Percentiles rank a stretch among this genome's conserved stretches.
These are phyloP conservation scores for Neolamprologus ventralis DNA, from an alignment of 2,113 vertebrate species.

Conservation along the genomic window DNA sequence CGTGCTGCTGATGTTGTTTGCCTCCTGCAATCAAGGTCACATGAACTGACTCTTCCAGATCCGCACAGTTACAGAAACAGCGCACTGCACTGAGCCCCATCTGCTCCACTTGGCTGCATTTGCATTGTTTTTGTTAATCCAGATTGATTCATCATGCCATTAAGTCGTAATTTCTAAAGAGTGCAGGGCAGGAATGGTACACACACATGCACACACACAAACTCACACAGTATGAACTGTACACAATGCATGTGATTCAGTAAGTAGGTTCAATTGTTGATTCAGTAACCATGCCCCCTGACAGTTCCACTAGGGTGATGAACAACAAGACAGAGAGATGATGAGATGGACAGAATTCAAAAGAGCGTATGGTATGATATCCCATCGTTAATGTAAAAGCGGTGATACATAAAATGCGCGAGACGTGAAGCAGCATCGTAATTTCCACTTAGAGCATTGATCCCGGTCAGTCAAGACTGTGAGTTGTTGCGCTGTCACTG, in stretches of 20 bases:
- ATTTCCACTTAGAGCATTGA: constrained; percentile 26
- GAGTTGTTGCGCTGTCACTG: background rate
- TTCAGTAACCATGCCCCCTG: background rate
- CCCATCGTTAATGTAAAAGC: constrained; percentile 7
- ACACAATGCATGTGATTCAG: background rate
- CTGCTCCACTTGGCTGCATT: constrained; percentile 46
- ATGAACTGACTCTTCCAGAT: background rate
- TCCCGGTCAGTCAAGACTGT: background rate
- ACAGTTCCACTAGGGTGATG: constrained; percentile 1
- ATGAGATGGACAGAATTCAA: background rate
- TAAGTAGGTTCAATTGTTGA: background rate
- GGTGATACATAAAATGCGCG: constrained; percentile 18
- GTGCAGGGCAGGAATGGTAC: background rate
- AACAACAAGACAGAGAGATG: background rate
- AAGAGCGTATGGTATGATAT: background rate
- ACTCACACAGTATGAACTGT: background rate
- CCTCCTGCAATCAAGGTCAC: constrained; percentile 48
- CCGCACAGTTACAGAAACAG: background rate
- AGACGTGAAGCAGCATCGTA: background rate
- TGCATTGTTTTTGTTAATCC: constrained; percentile 52
- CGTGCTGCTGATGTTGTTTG: background rate
- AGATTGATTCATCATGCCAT: constrained; percentile 38
- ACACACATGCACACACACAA: background rate
- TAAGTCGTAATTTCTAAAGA: constrained; percentile 37
- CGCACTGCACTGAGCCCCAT: constrained; percentile 27